These are phyloP conservation scores for Germaria angustata DNA, from an alignment of 2,888 invertebrate species.

Conservation along the genomic window DNA sequence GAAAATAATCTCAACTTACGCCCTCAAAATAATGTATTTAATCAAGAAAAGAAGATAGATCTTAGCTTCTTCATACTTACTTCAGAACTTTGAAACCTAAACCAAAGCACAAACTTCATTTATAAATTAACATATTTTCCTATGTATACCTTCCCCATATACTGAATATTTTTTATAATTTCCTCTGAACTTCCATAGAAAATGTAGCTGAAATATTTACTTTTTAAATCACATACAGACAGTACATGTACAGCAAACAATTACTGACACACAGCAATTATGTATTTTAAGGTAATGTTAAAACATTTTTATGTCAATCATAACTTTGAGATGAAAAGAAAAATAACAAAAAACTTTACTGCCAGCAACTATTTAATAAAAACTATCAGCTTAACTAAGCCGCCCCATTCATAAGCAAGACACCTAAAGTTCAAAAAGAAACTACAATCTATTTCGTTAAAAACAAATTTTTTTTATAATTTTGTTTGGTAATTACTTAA, in stretches of 20 bases:
- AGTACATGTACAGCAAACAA: conserved; percentile 27
- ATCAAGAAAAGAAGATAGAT: too few relatives aligned
- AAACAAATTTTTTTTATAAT: conserved; percentile 30
- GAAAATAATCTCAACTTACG: too few relatives aligned
- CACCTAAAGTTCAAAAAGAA: conserved; percentile 11
- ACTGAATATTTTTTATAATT: conserved; percentile 41
- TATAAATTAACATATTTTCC: neutral
- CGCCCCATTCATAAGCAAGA: conserved; percentile 1
- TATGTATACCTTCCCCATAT: conserved; percentile 11
- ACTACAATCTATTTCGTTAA: neutral
- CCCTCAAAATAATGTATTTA: too few relatives aligned
- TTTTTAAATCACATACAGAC: conserved; percentile 35
- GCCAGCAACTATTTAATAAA: neutral
- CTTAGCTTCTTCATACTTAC: too few relatives aligned
- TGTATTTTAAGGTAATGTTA: conserved; percentile 65
- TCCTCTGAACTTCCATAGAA: conserved; percentile 54
- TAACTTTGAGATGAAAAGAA: conserved; percentile 43
- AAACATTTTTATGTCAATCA: conserved; percentile 67
- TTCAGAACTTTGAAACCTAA: too few relatives aligned
- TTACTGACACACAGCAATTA: conserved; percentile 59
- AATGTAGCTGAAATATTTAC: conserved; percentile 58
- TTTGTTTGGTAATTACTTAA: conserved; percentile 26
- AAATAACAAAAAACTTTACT: neutral
- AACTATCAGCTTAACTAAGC: neutral
- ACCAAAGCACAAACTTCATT: neutral